Conservation (phyloP, 2,113 vertebrate species). For the Globicephala melas region DNA sequence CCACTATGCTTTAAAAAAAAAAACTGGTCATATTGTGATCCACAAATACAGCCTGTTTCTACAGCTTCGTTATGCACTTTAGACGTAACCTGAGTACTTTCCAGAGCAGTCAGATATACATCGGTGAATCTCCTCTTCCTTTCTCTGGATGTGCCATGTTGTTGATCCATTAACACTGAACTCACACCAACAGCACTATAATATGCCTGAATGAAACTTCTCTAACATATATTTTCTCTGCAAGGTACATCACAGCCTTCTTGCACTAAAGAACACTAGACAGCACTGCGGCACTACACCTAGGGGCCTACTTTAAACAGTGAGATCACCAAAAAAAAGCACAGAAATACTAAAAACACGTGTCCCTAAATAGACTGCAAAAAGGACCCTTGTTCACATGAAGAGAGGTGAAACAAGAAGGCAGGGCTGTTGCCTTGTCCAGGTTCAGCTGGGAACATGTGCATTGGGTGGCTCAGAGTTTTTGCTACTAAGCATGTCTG, state of each 20-base stretch:
- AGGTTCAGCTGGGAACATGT: not conserved
- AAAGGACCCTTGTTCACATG: not conserved
- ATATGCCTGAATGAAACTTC: not conserved
- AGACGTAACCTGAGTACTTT: not conserved
- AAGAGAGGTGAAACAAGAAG: not conserved
- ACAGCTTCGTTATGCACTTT: not conserved
- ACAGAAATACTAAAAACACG: not conserved
- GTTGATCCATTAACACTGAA: not conserved
- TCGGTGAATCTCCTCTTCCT: not conserved
- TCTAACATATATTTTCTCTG: not conserved
- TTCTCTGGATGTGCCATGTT: not conserved
- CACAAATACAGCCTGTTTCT: not conserved
- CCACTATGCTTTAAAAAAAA: not conserved
- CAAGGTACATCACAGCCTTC: not conserved
- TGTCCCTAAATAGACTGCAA: not conserved
- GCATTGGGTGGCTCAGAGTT: not conserved
- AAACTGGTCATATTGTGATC: not conserved
- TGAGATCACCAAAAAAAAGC: not conserved
- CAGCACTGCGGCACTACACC: not conserved
- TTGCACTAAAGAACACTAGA: not conserved
- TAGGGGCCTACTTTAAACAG: not conserved
- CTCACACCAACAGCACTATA: accelerated
- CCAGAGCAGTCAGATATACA: not conserved
- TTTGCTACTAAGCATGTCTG: accelerated
- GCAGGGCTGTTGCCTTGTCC: too few species aligned